Percentiles rank a stretch among this genome's conserved stretches.
phyloP scores from a whole-genome alignment of 2,113 vertebrate species.

The Prunella fulvescens region DNA sequence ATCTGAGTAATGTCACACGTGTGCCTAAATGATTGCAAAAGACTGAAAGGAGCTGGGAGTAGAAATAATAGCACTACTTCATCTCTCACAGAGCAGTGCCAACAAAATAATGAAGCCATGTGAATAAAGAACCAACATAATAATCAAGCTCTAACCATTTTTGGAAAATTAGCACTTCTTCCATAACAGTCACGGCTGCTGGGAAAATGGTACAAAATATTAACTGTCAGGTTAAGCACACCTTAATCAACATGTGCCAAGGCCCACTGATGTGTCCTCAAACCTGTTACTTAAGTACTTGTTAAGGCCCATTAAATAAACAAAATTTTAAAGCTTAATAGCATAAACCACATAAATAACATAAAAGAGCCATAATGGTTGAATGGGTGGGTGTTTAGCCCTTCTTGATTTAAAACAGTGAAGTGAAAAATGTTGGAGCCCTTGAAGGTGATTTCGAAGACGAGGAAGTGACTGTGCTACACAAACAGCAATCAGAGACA shows the following conservation, averaged over 20 bases:
- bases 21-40: conserved; percentile 13
- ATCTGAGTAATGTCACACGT: background rate
- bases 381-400: conserved; percentile 65
- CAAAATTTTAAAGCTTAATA: conserved; percentile 57
- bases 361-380: conserved; percentile 53
- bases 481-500: conserved; percentile 81
- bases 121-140: conserved; percentile 40
- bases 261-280: conserved; percentile 33
- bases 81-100: conserved; percentile 1
- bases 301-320: conserved; percentile 74
- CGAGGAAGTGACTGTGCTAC: conserved; percentile 61
- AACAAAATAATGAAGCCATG: conserved; percentile 44
- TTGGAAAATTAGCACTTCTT: conserved; percentile 50
- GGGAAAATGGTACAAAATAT: conserved; percentile 44
- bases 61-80: conserved; percentile 52
- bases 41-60: conserved; percentile 34
- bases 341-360: conserved; percentile 51
- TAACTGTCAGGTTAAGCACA: conserved; percentile 49
- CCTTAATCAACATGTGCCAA: conserved; percentile 61
- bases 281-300: conserved; percentile 48
- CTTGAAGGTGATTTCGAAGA: conserved; percentile 74
- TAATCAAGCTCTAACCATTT: conserved; percentile 39
- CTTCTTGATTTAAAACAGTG: conserved; percentile 72
- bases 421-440: conserved; percentile 60
- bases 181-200: conserved; percentile 10